Conservation (phyloP, 1,140 invertebrate genomes). For the Agraylea sexmaculata region DNA sequence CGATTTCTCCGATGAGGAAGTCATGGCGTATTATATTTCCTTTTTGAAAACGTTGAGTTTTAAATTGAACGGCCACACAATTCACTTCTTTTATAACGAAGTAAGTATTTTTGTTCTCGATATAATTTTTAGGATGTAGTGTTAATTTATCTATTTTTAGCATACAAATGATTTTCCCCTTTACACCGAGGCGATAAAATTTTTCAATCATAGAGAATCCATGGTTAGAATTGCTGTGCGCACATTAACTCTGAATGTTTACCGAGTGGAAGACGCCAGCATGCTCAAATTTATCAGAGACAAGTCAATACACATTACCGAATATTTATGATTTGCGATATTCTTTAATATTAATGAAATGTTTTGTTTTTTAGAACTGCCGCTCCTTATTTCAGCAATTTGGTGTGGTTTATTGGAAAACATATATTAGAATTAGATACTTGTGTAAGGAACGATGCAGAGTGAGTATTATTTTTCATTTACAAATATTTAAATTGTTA, state of each 20-base stretch:
- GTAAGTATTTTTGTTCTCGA: constrained; percentile 44
- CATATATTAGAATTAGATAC: constrained; percentile 93
- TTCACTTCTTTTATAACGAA: constrained; percentile 99
- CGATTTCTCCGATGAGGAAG: constrained; percentile 99
- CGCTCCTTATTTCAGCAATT: constrained; percentile 94
- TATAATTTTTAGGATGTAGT: constrained; percentile 5
- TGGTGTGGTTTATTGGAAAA: constrained; percentile 99
- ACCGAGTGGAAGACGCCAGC: constrained; percentile 85
- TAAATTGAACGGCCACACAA: constrained; percentile 96
- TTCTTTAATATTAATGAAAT: constrained; percentile 7
- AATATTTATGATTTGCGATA: constrained; percentile 7
- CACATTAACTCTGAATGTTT: constrained; percentile 95
- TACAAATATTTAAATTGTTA: no score
- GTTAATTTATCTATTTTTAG: constrained; percentile 45
- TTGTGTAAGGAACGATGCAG: constrained; percentile 88
- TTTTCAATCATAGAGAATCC: constrained; percentile 96
- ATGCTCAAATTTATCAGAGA: constrained; percentile 95
- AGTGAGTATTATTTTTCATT: constrained; percentile 64
- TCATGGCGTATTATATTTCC: constrained; percentile 99
- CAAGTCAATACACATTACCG: constrained; percentile 44
- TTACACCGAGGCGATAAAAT: constrained; percentile 98
- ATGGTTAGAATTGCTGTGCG: constrained; percentile 98
- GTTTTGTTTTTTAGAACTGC: constrained; percentile 58
- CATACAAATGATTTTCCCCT: constrained; percentile 98
- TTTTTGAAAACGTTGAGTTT: constrained; percentile 96